Conservation (phyloP, 2,888 invertebrate genomes). For the Drosophila planitibia region DNA sequence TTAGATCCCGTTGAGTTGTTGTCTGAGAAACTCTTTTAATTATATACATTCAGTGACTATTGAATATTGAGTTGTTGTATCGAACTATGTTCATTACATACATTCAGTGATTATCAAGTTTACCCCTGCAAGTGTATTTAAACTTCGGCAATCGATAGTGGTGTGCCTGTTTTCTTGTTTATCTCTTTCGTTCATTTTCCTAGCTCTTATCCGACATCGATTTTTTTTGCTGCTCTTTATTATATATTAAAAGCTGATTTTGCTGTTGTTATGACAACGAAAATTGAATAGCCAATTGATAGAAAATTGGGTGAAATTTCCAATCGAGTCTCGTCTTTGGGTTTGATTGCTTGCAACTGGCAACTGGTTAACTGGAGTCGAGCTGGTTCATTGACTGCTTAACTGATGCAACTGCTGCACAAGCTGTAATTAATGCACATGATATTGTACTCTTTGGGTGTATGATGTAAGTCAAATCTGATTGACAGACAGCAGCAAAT, state of each 20-base stretch:
- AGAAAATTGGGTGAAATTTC: constrained; percentile 75
- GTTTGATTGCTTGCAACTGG: constrained; percentile 8
- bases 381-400: constrained; percentile 68
- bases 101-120: not conserved
- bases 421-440: constrained; percentile 70
- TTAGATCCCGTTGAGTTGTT: not conserved
- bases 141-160: not conserved
- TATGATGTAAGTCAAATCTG: constrained; percentile 65
- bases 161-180: not conserved
- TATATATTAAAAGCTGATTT: constrained; percentile 65
- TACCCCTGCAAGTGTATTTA: constrained; percentile 10
- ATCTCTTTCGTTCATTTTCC: constrained; percentile 9
- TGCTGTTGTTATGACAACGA: constrained; percentile 60
- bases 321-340: constrained; percentile 14
- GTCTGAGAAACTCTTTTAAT: not conserved
- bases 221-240: constrained; percentile 31
- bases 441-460: constrained; percentile 48
- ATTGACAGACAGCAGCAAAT: constrained; percentile 44
- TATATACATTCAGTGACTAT: not conserved
- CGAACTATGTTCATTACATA: not conserved
- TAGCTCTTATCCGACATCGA: constrained; percentile 30
- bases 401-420: constrained; percentile 67
- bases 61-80: too few relatives aligned
- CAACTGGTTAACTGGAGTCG: constrained; percentile 19
- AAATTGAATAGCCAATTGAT: constrained; percentile 68